Evolutionary conservation across 2,113 vertebrate genomes (phyloP), one percentile per base, ranked within the genome.

Genomic region (Choloepus hoffmanni): DNA sequence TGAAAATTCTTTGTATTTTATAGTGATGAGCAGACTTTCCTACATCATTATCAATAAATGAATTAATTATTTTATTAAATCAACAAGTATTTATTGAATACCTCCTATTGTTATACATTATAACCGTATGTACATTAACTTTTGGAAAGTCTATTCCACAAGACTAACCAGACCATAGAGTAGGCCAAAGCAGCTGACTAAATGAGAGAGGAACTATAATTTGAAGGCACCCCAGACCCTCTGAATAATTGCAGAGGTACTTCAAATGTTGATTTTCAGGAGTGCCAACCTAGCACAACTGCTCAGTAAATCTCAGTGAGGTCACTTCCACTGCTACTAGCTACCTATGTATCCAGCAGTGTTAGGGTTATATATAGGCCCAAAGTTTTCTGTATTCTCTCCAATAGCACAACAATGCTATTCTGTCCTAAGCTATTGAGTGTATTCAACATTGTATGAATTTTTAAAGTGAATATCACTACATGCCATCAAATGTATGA

Each of bases 31-130:
- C 4, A 85, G 74, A 8, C 0, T 58, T 92, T 89, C 16, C 67
- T 30, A 74, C 36, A 83, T 36, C 36, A 1, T 23, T 86, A 15
- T 87, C 36, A 81, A 53, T 48, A 85, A 19, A 79, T 7, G 14
- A 85, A 73, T 48, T 82, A 85, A 73, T 48, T 82, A 12, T 78
- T 83, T 94, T 94, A 86, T 43, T 82, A 90, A 94, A 50, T 76
- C 28, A 79, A 43, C 5, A 86, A 76, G 14, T 58, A 92, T 73
- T 84, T 30, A 62, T 62, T 84, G 78, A 89, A 88, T 33, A 78
- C 7, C 4, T 83, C 23, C 92, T 87, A n/a, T 5, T 94, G 11
- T 73, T 30, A 84, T 45, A 53, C 1, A 28, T 40, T 89, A 76
- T 93, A 89, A 78, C 3, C 50, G 15, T 36, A 40, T 73, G 24